Evolutionary conservation across 2,113 vertebrate genomes (phyloP).

Genomic region (Bambusicola thoracicus): DNA sequence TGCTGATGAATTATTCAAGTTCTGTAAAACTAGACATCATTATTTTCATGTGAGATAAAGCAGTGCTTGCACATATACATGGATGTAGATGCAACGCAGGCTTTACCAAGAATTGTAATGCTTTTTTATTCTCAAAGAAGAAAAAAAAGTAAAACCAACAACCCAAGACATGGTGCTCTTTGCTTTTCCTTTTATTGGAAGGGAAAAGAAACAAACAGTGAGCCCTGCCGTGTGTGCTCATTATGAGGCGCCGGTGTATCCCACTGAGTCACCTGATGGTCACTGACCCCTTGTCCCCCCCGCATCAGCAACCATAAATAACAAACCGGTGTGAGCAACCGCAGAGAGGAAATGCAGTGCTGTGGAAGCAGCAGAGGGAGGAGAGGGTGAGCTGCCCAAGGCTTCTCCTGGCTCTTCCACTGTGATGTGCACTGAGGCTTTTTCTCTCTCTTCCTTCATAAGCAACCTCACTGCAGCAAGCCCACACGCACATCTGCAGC

Average conservation of each 20-base stretch:
- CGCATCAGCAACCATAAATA: fast-evolving
- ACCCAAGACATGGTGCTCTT: background rate
- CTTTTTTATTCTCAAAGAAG: background rate
- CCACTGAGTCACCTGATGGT: fast-evolving
- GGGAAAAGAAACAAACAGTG: background rate
- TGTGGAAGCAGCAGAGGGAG: fast-evolving
- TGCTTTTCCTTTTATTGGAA: background rate
- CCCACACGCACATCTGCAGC: background rate
- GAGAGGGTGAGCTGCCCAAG: background rate
- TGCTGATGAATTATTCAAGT: constrained; percentile 48
- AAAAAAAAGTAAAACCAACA: background rate
- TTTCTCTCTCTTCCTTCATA: fast-evolving
- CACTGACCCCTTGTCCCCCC: fast-evolving
- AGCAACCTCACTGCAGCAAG: background rate
- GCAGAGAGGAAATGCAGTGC: background rate
- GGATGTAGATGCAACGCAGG: background rate
- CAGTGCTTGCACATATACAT: background rate
- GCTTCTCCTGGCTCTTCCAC: background rate
- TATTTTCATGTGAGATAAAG: constrained; percentile 4
- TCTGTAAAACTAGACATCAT: constrained; percentile 21
- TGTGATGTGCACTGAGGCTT: fast-evolving
- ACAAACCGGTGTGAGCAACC: background rate
- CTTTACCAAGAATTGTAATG: background rate
- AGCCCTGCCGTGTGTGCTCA: background rate
- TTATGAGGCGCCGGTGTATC: background rate